Conservation (phyloP, 2,888 invertebrate genomes). For the Ophion ventricosus region DNA sequence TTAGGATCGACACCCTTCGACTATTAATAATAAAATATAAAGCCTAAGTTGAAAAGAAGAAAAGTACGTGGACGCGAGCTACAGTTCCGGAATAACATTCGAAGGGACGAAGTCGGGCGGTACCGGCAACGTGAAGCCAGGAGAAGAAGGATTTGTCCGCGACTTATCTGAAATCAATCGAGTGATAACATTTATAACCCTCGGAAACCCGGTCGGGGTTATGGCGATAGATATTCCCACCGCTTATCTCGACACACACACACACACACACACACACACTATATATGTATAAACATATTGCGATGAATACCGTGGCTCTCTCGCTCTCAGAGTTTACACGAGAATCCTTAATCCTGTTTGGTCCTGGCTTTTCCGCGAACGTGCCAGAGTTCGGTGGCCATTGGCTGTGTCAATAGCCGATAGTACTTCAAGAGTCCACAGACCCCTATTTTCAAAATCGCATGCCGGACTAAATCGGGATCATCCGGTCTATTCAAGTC, state of each 20-base stretch:
- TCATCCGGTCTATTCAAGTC: slow-evolving; percentile 48
- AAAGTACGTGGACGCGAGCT: slow-evolving; percentile 66
- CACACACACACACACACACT: slow-evolving; percentile 1
- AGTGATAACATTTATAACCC: slow-evolving; percentile 73
- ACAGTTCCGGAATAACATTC: slow-evolving; percentile 74
- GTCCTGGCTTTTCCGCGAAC: slow-evolving; percentile 58
- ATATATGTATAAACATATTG: slow-evolving; percentile 47
- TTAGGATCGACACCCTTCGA: background rate
- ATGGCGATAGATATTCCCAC: slow-evolving; percentile 58
- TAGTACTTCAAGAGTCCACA: slow-evolving; percentile 70
- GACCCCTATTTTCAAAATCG: slow-evolving; percentile 58
- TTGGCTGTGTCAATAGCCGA: slow-evolving; percentile 79
- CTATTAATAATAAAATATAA: background rate
- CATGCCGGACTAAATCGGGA: slow-evolving; percentile 58
- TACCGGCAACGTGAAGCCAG: slow-evolving; percentile 57
- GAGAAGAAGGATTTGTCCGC: slow-evolving; percentile 74
- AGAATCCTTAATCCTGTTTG: slow-evolving; percentile 21
- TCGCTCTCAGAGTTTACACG: slow-evolving; percentile 31
- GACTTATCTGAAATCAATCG: slow-evolving; percentile 80
- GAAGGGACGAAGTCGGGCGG: slow-evolving; percentile 63
- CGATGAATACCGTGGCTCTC: slow-evolving; percentile 30
- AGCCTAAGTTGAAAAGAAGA: slow-evolving; percentile 11
- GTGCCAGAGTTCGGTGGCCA: slow-evolving; percentile 61
- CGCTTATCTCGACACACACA: slow-evolving; percentile 32
- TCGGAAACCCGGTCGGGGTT: slow-evolving; percentile 56